Evolutionary conservation across 2,888 invertebrate species (phyloP).

Genomic region (Caenorhabditis wallacei): DNA sequence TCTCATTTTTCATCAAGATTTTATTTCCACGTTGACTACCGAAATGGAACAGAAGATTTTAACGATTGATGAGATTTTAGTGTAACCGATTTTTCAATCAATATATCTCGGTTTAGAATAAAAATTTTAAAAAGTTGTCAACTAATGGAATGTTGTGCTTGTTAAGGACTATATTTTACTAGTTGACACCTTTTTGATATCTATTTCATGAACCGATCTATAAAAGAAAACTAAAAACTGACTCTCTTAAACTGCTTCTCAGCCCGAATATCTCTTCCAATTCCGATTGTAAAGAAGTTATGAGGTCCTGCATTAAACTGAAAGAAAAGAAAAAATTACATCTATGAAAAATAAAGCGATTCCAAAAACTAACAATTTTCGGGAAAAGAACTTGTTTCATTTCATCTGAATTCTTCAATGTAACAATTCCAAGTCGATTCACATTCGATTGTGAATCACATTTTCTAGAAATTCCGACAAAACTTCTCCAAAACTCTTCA

Average conservation of each 20-base stretch:
- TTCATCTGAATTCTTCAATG: conserved; percentile 45
- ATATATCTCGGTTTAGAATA: no score
- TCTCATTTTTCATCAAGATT: neutral
- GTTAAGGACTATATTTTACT: no score
- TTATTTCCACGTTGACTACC: neutral
- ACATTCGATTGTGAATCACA: conserved; percentile 30
- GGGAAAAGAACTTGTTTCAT: conserved; percentile 37
- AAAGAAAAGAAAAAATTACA: neutral
- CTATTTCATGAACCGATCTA: no score
- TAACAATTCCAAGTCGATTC: conserved; percentile 29
- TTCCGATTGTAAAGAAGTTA: conserved; percentile 39
- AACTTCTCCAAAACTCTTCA: conserved; percentile 38
- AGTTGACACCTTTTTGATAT: no score
- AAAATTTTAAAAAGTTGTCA: no score
- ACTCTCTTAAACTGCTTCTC: conserved; percentile 44
- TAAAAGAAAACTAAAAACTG: neutral
- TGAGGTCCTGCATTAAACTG: conserved; percentile 36
- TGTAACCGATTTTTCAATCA: neutral
- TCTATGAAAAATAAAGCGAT: neutral
- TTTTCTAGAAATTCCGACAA: conserved; percentile 12
- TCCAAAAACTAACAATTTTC: conserved; percentile 39
- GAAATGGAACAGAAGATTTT: neutral
- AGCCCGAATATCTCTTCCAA: conserved; percentile 46
- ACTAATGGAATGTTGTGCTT: no score
- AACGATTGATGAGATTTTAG: neutral